A percentile compares a stretch with the other conserved stretches of the same genome.
phyloP scores from a whole-genome alignment of 2,113 vertebrate species.

The Ailuropoda melanoleuca region DNA sequence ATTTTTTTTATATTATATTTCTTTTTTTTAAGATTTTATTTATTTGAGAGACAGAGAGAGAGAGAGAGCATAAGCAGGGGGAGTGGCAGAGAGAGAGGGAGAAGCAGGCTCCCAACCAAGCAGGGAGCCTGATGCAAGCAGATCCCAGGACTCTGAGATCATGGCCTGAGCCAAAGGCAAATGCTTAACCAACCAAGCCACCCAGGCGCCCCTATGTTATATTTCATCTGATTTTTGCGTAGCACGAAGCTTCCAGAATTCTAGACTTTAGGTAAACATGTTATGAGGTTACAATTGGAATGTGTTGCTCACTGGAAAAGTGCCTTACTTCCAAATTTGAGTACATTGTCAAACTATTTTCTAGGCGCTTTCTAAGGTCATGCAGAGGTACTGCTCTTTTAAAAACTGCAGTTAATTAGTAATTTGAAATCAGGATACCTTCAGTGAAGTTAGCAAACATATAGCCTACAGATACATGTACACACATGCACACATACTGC shows the following conservation, averaged over 20 bases:
- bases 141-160: no score
- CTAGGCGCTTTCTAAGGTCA: background rate
- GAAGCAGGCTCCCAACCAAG: no score
- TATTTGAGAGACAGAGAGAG: no score
- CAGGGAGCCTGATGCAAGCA: no score
- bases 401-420: background rate
- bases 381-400: background rate
- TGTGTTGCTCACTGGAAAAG: background rate
- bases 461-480: rapidly evolving
- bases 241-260: background rate
- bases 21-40: no score
- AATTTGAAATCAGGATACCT: background rate
- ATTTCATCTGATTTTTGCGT: background rate
- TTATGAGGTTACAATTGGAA: background rate
- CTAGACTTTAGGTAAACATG: background rate
- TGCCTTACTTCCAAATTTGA: background rate
- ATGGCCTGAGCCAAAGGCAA: no score
- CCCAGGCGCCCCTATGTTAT: background rate
- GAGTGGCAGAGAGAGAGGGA: no score
- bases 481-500: background rate
- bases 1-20: background rate
- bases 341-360: background rate
- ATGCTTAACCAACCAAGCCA: no score
- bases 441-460: background rate
- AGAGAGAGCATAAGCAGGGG: no score